Evolutionary conservation across 2,888 invertebrate species (phyloP).

Genomic region (Byasa hedistus): DNA sequence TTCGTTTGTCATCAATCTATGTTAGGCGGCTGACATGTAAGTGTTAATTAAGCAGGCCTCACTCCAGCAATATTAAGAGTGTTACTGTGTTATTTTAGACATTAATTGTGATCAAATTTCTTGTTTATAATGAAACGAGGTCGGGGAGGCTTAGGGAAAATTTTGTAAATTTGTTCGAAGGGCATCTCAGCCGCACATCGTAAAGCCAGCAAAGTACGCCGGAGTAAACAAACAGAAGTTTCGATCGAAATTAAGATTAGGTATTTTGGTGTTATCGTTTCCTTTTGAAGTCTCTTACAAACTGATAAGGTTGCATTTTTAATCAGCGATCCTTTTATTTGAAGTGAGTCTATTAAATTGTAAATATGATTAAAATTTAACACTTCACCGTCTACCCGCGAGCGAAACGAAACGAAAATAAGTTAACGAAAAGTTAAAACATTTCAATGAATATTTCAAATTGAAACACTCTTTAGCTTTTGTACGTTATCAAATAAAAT

Average conservation of each 20-base stretch:
- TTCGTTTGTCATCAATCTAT: conserved; percentile 80
- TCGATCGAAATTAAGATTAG: conserved; percentile 68
- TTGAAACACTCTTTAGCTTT: not conserved
- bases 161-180: conserved; percentile 65
- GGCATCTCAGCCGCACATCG: conserved; percentile 57
- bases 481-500: not conserved
- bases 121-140: conserved; percentile 67
- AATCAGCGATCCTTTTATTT: conserved; percentile 17
- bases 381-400: not conserved
- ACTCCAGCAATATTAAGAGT: conserved; percentile 79
- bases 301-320: conserved; percentile 44
- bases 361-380: conserved; percentile 6
- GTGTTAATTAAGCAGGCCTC: conserved; percentile 79
- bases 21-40: conserved; percentile 78
- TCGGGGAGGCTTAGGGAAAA: conserved; percentile 47
- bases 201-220: conserved; percentile 54
- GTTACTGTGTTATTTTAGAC: conserved; percentile 79
- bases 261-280: conserved; percentile 64
- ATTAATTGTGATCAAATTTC: conserved; percentile 80
- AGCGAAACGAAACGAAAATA: not conserved
- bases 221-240: conserved; percentile 68
- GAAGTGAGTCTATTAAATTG: conserved; percentile 5
- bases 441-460: not conserved
- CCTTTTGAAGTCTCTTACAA: conserved; percentile 51
- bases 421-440: not conserved